A percentile compares a stretch with the other conserved stretches of the same genome.
Conservation (phyloP, 2,797 vertebrate genomes). For the Dermochelys coriacea region DNA sequence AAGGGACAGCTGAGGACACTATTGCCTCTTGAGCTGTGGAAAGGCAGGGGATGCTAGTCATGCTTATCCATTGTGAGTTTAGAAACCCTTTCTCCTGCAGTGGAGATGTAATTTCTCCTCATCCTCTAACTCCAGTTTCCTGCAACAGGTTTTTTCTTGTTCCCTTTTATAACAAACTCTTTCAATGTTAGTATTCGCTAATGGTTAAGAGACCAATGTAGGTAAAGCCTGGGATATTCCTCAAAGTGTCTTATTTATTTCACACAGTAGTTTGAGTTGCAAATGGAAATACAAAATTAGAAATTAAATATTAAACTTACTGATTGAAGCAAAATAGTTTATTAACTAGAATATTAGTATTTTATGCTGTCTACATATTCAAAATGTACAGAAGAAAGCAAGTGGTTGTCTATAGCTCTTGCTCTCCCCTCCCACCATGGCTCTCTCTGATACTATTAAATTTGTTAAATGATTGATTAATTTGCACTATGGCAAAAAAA, state of each 20-base stretch:
- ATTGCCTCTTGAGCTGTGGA: not conserved
- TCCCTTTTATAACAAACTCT: not conserved
- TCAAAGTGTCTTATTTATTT: not conserved
- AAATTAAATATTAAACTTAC: not conserved
- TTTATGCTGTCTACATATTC: not conserved
- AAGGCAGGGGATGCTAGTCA: not conserved
- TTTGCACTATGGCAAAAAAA: not conserved
- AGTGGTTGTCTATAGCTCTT: not conserved
- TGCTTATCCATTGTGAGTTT: not conserved
- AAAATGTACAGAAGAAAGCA: not conserved
- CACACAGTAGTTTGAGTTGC: not conserved
- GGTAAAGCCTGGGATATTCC: not conserved
- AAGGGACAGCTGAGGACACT: not conserved
- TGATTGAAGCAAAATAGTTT: not conserved
- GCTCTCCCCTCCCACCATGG: not conserved
- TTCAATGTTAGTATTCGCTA: not conserved
- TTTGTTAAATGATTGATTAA: not conserved
- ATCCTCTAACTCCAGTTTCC: not conserved
- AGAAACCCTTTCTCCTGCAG: not conserved
- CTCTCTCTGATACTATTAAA: not conserved
- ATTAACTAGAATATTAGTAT: not conserved
- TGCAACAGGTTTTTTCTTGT: too few relatives aligned
- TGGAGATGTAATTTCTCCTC: not conserved
- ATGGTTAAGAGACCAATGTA: not conserved
- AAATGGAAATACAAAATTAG: not conserved